Evolutionary conservation across 2,797 vertebrate genomes (phyloP).

Genomic region (Epinephelus malabaricus): DNA sequence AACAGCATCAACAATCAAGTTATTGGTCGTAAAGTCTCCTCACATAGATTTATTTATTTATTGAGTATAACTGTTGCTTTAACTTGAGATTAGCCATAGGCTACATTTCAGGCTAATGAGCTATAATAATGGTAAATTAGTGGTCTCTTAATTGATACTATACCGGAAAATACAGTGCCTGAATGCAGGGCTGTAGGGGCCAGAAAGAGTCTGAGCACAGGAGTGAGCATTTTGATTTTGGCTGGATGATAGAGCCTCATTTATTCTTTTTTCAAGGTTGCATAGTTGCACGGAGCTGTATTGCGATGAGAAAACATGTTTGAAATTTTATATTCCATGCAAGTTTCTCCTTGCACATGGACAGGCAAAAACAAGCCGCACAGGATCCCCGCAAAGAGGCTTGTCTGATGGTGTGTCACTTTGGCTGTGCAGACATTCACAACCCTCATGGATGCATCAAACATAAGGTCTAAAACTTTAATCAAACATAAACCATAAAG

Average conservation of each 20-base stretch:
- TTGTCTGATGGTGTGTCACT: too few relatives aligned
- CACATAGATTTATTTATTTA: slow-evolving; percentile 20
- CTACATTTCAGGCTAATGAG: slow-evolving; percentile 37
- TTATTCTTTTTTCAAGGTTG: too few relatives aligned
- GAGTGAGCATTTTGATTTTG: not conserved
- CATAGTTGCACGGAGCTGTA: too few relatives aligned
- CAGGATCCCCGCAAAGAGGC: too few relatives aligned
- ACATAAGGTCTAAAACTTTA: too few relatives aligned
- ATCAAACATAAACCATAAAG: too few relatives aligned
- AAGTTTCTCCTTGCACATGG: too few relatives aligned
- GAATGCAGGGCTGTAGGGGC: not conserved
- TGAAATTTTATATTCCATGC: too few relatives aligned
- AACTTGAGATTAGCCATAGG: slow-evolving; percentile 35
- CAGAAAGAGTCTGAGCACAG: slow-evolving; percentile 10
- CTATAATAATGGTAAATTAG: slow-evolving; percentile 43
- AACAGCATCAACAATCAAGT: not conserved
- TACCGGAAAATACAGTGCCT: slow-evolving; percentile 9
- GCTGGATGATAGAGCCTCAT: not conserved
- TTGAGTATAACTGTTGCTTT: slow-evolving; percentile 21
- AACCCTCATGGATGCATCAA: too few relatives aligned
- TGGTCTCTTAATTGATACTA: slow-evolving; percentile 26
- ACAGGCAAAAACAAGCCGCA: too few relatives aligned
- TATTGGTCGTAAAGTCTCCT: not conserved
- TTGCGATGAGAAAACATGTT: too few relatives aligned
- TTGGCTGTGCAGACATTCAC: too few relatives aligned